These are phyloP conservation scores for Cacoxenus indagator DNA, from an alignment of 2,888 invertebrate species.

Conservation along the genomic window DNA sequence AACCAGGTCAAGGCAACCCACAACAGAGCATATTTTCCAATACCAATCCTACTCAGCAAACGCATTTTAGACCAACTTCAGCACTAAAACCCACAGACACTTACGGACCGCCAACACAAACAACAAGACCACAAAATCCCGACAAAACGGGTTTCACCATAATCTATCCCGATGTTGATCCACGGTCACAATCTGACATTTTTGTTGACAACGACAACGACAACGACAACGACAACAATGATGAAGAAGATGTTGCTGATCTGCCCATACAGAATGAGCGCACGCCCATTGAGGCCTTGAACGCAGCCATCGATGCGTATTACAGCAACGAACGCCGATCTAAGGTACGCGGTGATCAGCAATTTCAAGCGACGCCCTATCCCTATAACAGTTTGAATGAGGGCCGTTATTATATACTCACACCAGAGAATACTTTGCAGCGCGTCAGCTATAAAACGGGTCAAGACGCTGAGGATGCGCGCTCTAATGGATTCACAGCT, in stretches of 20 bases:
- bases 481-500: slow-evolving; percentile 66
- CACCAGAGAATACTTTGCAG: slow-evolving; percentile 68
- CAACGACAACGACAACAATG: background rate
- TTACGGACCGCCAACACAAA: slow-evolving; percentile 57
- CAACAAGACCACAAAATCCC: slow-evolving; percentile 12
- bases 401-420: slow-evolving; percentile 70
- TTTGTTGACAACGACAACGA: slow-evolving; percentile 5
- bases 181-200: background rate
- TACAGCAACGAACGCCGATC: background rate
- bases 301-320: slow-evolving; percentile 41
- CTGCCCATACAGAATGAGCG: slow-evolving; percentile 33
- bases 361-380: slow-evolving; percentile 9
- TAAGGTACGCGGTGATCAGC: slow-evolving; percentile 6
- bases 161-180: slow-evolving; percentile 45
- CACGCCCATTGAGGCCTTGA: slow-evolving; percentile 42
- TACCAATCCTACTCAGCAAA: background rate
- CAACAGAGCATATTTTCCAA: background rate
- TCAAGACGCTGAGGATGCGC: slow-evolving; percentile 58
- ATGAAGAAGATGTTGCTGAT: slow-evolving; percentile 21
- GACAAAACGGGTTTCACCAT: slow-evolving; percentile 40
- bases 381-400: slow-evolving; percentile 37
- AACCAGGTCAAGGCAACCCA: background rate
- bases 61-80: background rate
- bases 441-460: slow-evolving; percentile 66
- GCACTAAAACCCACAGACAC: slow-evolving; percentile 37